Percentiles rank a stretch among this genome's conserved stretches.
Evolutionary conservation across 2,888 invertebrate genomes (phyloP).

Genomic region (Ennomos erosarius): DNA sequence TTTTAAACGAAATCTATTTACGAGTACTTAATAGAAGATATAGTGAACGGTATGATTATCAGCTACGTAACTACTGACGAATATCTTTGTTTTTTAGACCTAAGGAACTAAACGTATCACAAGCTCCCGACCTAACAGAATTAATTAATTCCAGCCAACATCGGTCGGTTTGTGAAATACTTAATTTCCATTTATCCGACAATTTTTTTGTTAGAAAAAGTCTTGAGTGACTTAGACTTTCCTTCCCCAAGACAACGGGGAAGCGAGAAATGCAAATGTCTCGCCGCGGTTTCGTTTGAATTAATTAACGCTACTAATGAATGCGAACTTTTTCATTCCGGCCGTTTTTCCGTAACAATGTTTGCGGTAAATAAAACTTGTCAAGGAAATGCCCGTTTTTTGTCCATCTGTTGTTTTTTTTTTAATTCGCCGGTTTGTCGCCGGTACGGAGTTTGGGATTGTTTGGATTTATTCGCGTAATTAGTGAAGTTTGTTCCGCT

Average conservation of each 20-base stretch:
- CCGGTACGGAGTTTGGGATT: slow-evolving; percentile 67
- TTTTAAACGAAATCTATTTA: too few species aligned
- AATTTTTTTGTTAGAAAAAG: slow-evolving; percentile 60
- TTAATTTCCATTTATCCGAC: slow-evolving; percentile 78
- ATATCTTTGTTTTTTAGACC: background rate
- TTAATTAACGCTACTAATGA: slow-evolving; percentile 85
- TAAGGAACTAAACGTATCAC: slow-evolving; percentile 1
- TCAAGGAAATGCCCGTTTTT: slow-evolving; percentile 79
- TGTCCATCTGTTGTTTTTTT: slow-evolving; percentile 75
- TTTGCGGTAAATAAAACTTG: slow-evolving; percentile 84
- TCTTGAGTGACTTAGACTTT: slow-evolving; percentile 69
- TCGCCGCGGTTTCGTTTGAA: slow-evolving; percentile 83
- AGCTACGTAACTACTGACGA: too few species aligned
- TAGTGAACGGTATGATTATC: too few species aligned
- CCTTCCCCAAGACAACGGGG: slow-evolving; percentile 68
- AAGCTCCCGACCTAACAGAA: slow-evolving; percentile 55
- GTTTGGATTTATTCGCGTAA: slow-evolving; percentile 84
- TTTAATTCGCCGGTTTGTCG: slow-evolving; percentile 77
- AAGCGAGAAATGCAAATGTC: slow-evolving; percentile 78
- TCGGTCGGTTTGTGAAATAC: slow-evolving; percentile 75
- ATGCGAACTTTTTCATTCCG: slow-evolving; percentile 78
- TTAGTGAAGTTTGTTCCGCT: slow-evolving; percentile 82
- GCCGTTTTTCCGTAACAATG: slow-evolving; percentile 77
- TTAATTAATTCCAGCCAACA: slow-evolving; percentile 79
- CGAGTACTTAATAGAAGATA: too few species aligned